Conservation (phyloP, 37 sponge, comb jelly and placozoan species). For the Geodia barretti region DNA sequence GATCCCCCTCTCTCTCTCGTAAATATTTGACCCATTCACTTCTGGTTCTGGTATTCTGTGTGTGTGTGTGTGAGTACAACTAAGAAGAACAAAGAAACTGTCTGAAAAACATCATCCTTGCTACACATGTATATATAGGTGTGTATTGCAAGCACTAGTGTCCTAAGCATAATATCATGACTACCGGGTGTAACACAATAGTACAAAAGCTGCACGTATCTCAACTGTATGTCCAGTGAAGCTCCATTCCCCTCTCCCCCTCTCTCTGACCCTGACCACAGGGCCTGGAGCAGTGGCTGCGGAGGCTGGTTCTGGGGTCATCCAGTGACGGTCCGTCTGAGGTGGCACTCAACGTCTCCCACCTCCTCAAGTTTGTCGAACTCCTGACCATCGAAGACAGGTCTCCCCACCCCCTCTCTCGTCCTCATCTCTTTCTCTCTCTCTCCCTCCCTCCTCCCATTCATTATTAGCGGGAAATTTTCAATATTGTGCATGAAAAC, state of each 20-base stretch:
- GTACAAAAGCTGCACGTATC: too few species aligned
- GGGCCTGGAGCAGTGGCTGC: constrained; percentile 40
- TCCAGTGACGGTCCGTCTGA: constrained; percentile 22
- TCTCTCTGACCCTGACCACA: neutral
- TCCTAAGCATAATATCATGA: too few species aligned
- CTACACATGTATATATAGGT: neutral
- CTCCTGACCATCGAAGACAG: constrained; percentile 53
- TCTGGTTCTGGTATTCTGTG: too few species aligned
- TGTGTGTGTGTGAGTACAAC: too few species aligned
- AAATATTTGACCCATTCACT: neutral
- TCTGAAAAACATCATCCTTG: too few species aligned
- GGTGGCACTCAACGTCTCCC: neutral
- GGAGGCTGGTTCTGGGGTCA: constrained; percentile 44
- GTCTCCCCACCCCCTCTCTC: too few species aligned
- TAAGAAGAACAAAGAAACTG: too few species aligned
- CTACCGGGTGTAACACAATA: too few species aligned
- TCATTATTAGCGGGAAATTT: neutral
- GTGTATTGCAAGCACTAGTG: neutral
- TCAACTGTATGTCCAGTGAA: too few species aligned
- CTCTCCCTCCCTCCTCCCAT: neutral
- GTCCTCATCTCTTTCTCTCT: too few species aligned
- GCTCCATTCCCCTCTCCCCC: neutral
- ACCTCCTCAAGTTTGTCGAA: constrained; percentile 27
- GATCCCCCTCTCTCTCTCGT: neutral
- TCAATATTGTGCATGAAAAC: too few species aligned